Base-by-base conservation (phyloP, 1,140 invertebrate species). In the Dreissena rostriformis region DNA sequence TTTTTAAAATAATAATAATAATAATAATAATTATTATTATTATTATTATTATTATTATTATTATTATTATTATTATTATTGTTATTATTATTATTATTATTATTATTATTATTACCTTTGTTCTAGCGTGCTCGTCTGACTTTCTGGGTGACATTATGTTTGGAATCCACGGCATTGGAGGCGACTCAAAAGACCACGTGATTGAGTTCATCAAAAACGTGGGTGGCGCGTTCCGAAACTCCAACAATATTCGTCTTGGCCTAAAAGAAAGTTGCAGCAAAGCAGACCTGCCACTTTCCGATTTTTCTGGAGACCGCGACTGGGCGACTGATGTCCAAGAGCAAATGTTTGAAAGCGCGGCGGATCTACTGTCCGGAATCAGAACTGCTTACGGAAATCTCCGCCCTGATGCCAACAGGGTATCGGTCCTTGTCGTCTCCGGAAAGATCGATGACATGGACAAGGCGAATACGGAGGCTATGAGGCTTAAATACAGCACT, bases 141-240 rank as follows among this genome's bases (percentile, higher is more conserved):
- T 11, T 80, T 8, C 2, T 70, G 17, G 66, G 66, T 22, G 67
- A 80, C 24, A 68, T 80, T 71, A 52, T 80, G 24, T 80, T 80
- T 71, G 77, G 77, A 49, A 49, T 80, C 28, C 49, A 70, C 29
- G 65, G 65, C 26, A 80, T 80, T 17, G 66, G 66, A 14, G 77
- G 77, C 66, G 66, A 14, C 22, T 66, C 52, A 24, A 80, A 53
- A 57, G 61, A 24, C 24, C 22, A 57, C 14, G 77, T 80, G 4
- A 70, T 53, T 22, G 77, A 70, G 26, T 80, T 80, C 65, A 57
- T 80, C 11, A 70, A 80, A 29, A 2, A 29, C 1, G 15, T 80
- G 0, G 77, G 77, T 19, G 77, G 77, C 15, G 77, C 63, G 26
- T 80, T 80, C 26, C 19, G 39, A 4, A 28, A 26, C 17, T 70